Percentiles rank a stretch among this genome's conserved stretches.
Evolutionary conservation across 2,797 vertebrate species (phyloP).

Genomic region (Pelobates cultripes): DNA sequence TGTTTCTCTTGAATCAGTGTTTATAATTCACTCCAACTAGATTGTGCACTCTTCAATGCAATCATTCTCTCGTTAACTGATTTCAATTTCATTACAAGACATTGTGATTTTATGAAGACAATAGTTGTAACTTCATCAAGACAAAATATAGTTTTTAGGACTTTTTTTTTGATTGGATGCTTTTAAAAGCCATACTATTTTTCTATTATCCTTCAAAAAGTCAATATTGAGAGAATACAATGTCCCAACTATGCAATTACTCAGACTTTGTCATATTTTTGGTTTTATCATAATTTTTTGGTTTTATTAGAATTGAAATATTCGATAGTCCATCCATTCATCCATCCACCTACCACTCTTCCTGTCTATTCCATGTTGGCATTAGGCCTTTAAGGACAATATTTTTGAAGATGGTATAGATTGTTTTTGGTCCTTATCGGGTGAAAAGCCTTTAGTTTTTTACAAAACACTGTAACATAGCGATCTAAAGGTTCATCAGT

Average conservation of each 20-base stretch:
- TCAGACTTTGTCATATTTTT: no score
- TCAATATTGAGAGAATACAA: background rate
- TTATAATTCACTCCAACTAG: background rate
- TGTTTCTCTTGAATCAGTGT: background rate
- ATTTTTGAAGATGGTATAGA: background rate
- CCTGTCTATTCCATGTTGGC: no score
- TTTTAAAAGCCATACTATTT: background rate
- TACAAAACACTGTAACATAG: background rate
- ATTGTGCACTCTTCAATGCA: background rate
- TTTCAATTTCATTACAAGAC: constrained; percentile 5
- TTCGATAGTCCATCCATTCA: no score
- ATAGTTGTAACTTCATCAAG: background rate
- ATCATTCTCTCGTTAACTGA: background rate
- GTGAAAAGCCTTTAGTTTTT: background rate
- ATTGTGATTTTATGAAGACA: constrained; percentile 1
- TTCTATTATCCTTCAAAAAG: background rate
- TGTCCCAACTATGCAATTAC: no score
- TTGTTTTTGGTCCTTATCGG: background rate
- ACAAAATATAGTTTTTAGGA: constrained; percentile 4
- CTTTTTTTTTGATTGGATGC: background rate
- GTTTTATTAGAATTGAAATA: no score
- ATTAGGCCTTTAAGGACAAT: no score
- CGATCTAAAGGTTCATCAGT: background rate
- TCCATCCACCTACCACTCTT: no score
- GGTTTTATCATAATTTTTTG: no score